Conservation (phyloP, 2,888 invertebrate species). For the Scaptomyza caliginosa region DNA sequence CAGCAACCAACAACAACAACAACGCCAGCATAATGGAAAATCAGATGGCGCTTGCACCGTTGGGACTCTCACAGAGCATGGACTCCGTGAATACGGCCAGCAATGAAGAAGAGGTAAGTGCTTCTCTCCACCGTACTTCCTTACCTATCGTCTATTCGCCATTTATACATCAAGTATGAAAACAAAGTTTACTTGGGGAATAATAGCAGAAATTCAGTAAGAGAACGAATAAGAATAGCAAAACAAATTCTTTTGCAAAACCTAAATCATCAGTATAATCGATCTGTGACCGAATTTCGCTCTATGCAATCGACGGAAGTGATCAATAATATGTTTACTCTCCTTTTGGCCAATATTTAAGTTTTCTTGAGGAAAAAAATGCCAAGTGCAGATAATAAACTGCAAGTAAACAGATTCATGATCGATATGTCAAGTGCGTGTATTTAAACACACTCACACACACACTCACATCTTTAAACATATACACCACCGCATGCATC, state of each 20-base stretch:
- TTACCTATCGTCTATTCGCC: too few species aligned
- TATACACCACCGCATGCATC: constrained; percentile 2
- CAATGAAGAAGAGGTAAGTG: constrained; percentile 97
- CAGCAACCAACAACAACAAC: constrained; percentile 62
- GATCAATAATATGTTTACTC: constrained; percentile 4
- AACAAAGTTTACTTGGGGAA: constrained; percentile 45
- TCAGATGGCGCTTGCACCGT: constrained; percentile 87
- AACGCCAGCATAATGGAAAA: constrained; percentile 83
- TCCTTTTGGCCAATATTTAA: constrained; percentile 3
- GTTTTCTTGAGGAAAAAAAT: constrained; percentile 2
- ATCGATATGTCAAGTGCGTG: constrained; percentile 59
- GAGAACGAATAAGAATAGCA: constrained; percentile 1
- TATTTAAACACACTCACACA: constrained; percentile 9
- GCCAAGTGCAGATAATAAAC: constrained; percentile 31
- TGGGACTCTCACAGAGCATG: constrained; percentile 97
- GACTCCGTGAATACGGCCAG: constrained; percentile 98
- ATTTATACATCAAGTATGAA: not conserved
- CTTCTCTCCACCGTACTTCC: constrained; percentile 2
- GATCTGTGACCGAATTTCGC: constrained; percentile 19
- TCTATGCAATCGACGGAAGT: not conserved
- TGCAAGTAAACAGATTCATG: constrained; percentile 40
- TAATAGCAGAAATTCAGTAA: not conserved
- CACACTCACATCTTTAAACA: not conserved
- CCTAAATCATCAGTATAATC: constrained; percentile 37
- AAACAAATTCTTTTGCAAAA: constrained; percentile 3